Base-by-base conservation (phyloP, 2,888 invertebrate genomes). In the Epirrita christyi region DNA sequence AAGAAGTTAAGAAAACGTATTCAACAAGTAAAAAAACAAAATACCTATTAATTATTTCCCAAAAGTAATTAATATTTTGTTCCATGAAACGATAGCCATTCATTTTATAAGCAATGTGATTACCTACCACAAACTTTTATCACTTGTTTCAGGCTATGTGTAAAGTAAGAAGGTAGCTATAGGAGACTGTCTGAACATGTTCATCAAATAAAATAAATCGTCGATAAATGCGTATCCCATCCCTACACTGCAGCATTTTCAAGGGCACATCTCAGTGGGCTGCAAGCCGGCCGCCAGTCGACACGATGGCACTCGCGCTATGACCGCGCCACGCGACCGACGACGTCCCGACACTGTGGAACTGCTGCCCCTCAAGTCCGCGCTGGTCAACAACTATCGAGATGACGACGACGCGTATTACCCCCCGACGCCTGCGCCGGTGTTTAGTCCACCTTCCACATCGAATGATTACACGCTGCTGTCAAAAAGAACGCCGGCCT, bases 401-500 rank as follows among this genome's bases (percentile, higher is more conserved):
- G 87, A 83, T 58, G 88, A 83, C 55, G 89, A 90, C 59, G 92
- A 91, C 41, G 77, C 81, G n/a, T 89, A 89, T 62, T 91, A 86
- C 61, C 83, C 86, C 10, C 86, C 85, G 37, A 71, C 81, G 55
- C 82, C 82, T 46, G 76, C 81, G 55, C 82, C 82, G 47, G 76
- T 78, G 38, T 78, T 81, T 65, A 81, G 78, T 64, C 81, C 78
- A 52, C 88, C 90, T 0, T 88, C 91, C 45, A 84, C 81, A 29
- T 84, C 90, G 1, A 89, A 83, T 61, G 92, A 92, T 37, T 92
- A 92, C 65, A 85, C 88, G 44, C 72, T 92, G 63, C 80, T 92
- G 53, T 92, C 92, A 37, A 92, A 92, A 68, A 77, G 92, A 66
- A 91, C 92, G 63, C 92, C 92, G 83, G 92, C 91, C 53, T 92